Evolutionary conservation across 2,113 vertebrate species (phyloP), one percentile per base, ranked within the genome.

Genomic region (Toxotes chatareus): DNA sequence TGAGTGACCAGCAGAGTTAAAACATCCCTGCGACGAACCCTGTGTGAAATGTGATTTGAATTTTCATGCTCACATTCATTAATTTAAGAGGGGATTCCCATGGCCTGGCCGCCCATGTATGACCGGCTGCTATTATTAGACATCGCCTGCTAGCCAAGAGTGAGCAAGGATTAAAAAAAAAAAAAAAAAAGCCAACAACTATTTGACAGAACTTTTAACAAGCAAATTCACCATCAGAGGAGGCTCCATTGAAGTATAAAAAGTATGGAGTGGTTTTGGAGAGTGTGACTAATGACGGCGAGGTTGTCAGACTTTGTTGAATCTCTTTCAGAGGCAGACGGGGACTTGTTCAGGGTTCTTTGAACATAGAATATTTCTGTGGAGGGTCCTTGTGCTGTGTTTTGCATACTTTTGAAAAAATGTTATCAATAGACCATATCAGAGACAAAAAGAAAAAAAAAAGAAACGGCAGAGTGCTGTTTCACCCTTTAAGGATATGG

Each of bases 241-340:
- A 74, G 44, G 49, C 34, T 68, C 23, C 71, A 21, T 0, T 31
- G 61, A 75, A 81, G 75, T 60, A 49, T 80, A 82, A 74, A 57
- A 80, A 79, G 53, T n/a, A 47, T 16, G 40, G 31, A 21, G 61
- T 51, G 56, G 64, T 79, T 88, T 21, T 67, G 44, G 79, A 86
- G 72, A 80, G 76, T 46, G 61, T 75, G 81, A 84, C 80, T 80
- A 85, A 88, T 44, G 55, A 83, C 53, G 61, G 60, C 75, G 27
- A 82, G 87, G 42, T 82, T 86, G 85, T 89, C 90, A 86, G 72
- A 85, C 79, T 91, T 81, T 86, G 47, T 73, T 73, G 79, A 82
- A 63, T 91, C 72, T 70, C 34, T 74, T 76, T 89, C n/a, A 9
- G 73, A 74, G 36, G 68, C 79, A 80, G 79, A 55, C 27, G 5